Evolutionary conservation across 2,113 vertebrate species (phyloP).

Genomic region (Megaleporinus macrocephalus): DNA sequence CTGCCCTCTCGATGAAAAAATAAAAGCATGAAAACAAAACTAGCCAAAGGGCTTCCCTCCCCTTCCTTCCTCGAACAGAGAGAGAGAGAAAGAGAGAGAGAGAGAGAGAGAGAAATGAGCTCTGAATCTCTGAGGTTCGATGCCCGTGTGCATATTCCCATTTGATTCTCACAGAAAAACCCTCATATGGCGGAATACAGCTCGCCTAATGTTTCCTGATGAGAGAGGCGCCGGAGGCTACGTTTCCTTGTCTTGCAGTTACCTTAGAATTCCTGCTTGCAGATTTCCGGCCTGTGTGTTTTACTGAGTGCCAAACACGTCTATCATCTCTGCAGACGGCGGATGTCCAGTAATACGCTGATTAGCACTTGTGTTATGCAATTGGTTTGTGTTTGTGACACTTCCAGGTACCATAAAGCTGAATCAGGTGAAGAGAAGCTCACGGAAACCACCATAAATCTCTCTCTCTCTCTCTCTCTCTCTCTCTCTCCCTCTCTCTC

Average conservation of each 20-base stretch:
- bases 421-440: conserved; percentile 1
- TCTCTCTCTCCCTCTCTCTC: not conserved
- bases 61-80: conserved; percentile 35
- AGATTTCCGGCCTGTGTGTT: not conserved
- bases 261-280: conserved; percentile 3
- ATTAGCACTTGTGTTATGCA: not conserved
- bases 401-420: not conserved
- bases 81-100: not conserved
- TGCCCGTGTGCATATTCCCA: not conserved
- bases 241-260: conserved; percentile 19
- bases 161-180: conserved; percentile 28
- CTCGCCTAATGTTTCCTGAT: conserved; percentile 18
- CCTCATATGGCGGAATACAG: conserved; percentile 17
- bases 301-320: conserved; percentile 17
- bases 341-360: not conserved
- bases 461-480: not conserved
- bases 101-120: not conserved
- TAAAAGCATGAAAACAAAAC: conserved; percentile 42
- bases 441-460: not conserved
- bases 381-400: not conserved
- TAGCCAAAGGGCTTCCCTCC: conserved; percentile 51
- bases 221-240: conserved; percentile 4
- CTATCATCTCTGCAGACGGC: not conserved
- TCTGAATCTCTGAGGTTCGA: conserved; percentile 48
- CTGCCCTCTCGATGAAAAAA: conserved; percentile 51